A percentile compares a stretch with the other conserved stretches of the same genome.
Evolutionary conservation across 2,797 vertebrate genomes (phyloP).

Genomic region (Mycteria americana): DNA sequence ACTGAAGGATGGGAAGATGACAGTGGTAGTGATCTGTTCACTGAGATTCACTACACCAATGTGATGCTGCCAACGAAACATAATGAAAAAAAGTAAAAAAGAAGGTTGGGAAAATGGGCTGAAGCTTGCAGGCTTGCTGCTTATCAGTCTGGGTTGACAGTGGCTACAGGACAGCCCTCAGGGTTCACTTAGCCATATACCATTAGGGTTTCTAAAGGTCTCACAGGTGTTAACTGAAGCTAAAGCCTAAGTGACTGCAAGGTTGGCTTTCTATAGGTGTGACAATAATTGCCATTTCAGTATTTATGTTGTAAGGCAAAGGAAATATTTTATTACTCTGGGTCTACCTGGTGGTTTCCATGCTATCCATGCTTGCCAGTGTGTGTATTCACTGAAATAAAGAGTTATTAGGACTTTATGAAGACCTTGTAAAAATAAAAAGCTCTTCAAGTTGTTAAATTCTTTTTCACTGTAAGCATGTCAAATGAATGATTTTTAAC

Average conservation of each 20-base stretch:
- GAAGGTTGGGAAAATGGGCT: not conserved
- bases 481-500: not conserved
- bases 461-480: not conserved
- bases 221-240: not conserved
- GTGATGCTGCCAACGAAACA: not conserved
- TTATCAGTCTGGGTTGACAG: not conserved
- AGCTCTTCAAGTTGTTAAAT: not conserved
- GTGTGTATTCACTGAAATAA: not conserved
- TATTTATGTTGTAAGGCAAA: not conserved
- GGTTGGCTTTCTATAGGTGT: not conserved
- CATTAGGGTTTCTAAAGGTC: not conserved
- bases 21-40: not conserved
- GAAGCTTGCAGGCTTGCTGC: not conserved
- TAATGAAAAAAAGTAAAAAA: not conserved
- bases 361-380: not conserved
- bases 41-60: not conserved
- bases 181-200: not conserved
- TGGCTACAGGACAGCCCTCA: not conserved
- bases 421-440: not conserved
- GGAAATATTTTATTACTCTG: slow-evolving; percentile 54
- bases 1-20: not conserved
- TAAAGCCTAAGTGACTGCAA: not conserved
- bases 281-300: not conserved
- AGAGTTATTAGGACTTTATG: not conserved
- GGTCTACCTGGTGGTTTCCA: slow-evolving; percentile 47